These are phyloP conservation scores for Tenthredo livida DNA, from an alignment of 2,888 invertebrate genomes.

Conservation along the genomic window DNA sequence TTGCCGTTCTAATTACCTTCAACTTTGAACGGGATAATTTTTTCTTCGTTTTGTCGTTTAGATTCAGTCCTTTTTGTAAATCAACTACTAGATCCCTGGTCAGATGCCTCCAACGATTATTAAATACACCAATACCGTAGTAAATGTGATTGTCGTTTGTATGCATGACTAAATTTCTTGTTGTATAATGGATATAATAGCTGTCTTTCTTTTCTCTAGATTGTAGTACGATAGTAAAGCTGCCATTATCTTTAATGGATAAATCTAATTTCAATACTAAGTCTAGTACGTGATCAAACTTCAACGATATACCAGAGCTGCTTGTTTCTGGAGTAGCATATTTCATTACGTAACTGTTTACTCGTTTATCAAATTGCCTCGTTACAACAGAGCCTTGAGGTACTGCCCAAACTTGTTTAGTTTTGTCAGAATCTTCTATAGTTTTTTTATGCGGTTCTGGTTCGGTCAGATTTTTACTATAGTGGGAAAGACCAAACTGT, in stretches of 20 bases:
- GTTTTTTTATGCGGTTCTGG: slow-evolving; percentile 87
- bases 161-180: slow-evolving; percentile 86
- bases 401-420: slow-evolving; percentile 86
- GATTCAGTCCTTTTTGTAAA: slow-evolving; percentile 92
- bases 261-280: slow-evolving; percentile 89
- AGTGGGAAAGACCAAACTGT: slow-evolving; percentile 98
- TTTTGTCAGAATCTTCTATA: slow-evolving; percentile 88
- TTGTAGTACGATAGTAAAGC: slow-evolving; percentile 89
- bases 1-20: slow-evolving; percentile 79
- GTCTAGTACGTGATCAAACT: slow-evolving; percentile 85
- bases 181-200: slow-evolving; percentile 91
- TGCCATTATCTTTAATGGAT: slow-evolving; percentile 88
- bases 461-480: slow-evolving; percentile 95
- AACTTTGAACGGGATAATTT: slow-evolving; percentile 87
- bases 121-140: slow-evolving; percentile 88
- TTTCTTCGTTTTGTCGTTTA: slow-evolving; percentile 84
- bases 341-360: slow-evolving; percentile 84
- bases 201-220: slow-evolving; percentile 88
- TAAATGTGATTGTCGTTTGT: slow-evolving; percentile 88
- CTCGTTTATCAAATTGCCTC: slow-evolving; percentile 82
- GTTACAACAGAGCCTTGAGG: slow-evolving; percentile 85
- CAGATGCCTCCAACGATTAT: slow-evolving; percentile 86
- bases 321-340: slow-evolving; percentile 87
- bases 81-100: slow-evolving; percentile 95
- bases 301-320: slow-evolving; percentile 85